phyloP scores from a whole-genome alignment of 2,113 vertebrate species.

The Carlito syrichta region DNA sequence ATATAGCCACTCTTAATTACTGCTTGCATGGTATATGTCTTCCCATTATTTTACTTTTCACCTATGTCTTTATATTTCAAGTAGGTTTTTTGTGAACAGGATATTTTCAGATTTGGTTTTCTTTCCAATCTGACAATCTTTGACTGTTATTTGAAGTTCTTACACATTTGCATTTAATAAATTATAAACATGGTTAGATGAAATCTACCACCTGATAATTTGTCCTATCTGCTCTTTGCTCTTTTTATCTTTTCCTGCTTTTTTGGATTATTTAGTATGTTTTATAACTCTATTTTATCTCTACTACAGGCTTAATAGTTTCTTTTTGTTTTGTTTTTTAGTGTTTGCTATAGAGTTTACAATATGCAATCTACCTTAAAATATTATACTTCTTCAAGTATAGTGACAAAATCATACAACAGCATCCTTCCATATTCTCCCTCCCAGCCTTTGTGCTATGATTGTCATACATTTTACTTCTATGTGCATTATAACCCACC shows the following conservation, averaged over 20 bases:
- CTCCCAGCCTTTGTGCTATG: neutral
- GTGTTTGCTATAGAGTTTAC: neutral
- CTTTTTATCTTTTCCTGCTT: neutral
- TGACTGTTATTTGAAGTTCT: conserved; percentile 14
- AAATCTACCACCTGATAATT: neutral
- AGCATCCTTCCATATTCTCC: neutral
- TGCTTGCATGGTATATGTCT: neutral
- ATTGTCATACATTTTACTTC: neutral
- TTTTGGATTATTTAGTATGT: neutral
- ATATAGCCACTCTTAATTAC: neutral
- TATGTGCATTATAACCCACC: neutral
- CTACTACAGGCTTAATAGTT: neutral
- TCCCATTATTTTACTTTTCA: neutral
- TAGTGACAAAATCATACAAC: neutral
- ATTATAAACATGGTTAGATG: neutral
- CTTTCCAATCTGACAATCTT: neutral
- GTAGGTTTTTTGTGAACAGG: neutral
- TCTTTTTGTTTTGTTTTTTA: neutral
- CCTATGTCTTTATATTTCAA: neutral
- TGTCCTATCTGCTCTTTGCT: neutral
- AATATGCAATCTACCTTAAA: neutral
- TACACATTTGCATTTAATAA: neutral
- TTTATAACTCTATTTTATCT: neutral
- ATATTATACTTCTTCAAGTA: neutral
- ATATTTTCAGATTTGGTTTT: neutral